phyloP scores from a whole-genome alignment of 2,113 vertebrate genomes.

The Bagarius yarrelli region DNA sequence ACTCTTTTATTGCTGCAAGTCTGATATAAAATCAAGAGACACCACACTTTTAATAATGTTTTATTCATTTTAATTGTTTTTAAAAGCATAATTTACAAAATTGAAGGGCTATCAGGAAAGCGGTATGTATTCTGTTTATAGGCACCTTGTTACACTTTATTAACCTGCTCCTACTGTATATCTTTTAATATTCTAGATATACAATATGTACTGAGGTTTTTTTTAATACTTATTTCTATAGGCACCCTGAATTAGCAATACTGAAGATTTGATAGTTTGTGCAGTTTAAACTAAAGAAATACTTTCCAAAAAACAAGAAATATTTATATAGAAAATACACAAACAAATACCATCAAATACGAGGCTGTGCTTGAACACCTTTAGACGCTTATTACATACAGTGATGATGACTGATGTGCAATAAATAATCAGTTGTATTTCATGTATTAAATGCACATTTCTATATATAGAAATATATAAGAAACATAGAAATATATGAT shows the following conservation, averaged over 20 bases:
- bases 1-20: no score
- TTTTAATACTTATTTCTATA: not conserved
- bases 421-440: constrained; percentile 38
- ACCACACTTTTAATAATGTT: not conserved
- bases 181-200: constrained; percentile 3
- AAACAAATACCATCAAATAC: constrained; percentile 12
- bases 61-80: constrained; percentile 40
- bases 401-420: constrained; percentile 35
- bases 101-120: constrained; percentile 25
- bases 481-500: not conserved
- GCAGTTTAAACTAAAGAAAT: not conserved
- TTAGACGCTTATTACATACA: constrained; percentile 4
- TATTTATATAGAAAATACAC: not conserved
- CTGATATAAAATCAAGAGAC: not conserved
- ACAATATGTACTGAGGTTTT: not conserved
- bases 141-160: constrained; percentile 46
- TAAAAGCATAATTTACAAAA: constrained; percentile 44
- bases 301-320: constrained; percentile 2
- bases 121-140: constrained; percentile 37
- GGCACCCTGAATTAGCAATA: not conserved
- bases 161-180: not conserved
- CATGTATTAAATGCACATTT: constrained; percentile 25
- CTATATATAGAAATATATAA: not conserved
- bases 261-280: not conserved
- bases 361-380: not conserved